Evolutionary conservation across 2,797 vertebrate genomes (phyloP).

Genomic region (Danio aesculapii): DNA sequence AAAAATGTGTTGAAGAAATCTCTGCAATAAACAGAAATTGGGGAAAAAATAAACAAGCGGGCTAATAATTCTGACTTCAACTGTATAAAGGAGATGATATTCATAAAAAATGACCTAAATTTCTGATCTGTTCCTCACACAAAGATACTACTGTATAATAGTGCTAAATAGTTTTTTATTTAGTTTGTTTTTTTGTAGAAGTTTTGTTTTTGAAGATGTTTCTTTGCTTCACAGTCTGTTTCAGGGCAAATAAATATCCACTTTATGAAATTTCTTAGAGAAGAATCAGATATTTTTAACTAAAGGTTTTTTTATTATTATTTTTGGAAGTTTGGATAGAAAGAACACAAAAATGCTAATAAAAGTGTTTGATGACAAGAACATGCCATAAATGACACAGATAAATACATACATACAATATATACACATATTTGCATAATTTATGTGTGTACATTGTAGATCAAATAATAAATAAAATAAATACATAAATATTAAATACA

Average conservation of each 20-base stretch:
- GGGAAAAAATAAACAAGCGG: too few species aligned
- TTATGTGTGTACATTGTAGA: background rate
- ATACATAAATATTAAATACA: slow-evolving; percentile 46
- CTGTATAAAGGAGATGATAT: background rate
- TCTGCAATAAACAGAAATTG: too few species aligned
- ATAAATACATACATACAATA: background rate
- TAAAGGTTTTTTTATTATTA: background rate
- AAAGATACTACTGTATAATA: background rate
- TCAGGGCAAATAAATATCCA: background rate
- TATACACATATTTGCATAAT: background rate
- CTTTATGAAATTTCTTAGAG: background rate
- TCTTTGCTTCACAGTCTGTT: background rate
- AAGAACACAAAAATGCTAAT: background rate
- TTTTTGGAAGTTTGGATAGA: background rate
- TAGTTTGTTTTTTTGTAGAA: too few species aligned
- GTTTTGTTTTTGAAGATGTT: background rate
- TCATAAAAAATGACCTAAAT: background rate
- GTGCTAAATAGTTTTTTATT: too few species aligned
- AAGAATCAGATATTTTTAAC: background rate
- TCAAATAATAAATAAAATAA: background rate
- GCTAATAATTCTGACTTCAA: too few species aligned
- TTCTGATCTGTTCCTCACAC: background rate
- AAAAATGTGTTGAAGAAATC: too few species aligned
- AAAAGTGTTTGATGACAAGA: background rate
- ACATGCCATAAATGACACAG: background rate